phyloP scores from a whole-genome alignment of 2,888 invertebrate species.

The Eulithis prunata region DNA sequence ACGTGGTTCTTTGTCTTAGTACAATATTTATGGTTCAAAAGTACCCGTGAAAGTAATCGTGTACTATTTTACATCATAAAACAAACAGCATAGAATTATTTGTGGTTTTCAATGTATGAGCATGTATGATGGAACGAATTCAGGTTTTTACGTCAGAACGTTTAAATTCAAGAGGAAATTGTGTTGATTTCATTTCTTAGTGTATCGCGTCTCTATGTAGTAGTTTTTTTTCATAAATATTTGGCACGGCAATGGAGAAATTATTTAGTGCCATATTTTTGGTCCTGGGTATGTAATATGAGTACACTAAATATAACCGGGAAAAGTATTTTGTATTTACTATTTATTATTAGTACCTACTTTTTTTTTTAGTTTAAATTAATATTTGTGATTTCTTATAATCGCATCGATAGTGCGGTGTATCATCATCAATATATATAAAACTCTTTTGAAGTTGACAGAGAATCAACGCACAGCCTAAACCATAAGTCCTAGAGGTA shows the following conservation, averaged over 20 bases:
- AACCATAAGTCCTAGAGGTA: too few species aligned
- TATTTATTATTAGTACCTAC: too few species aligned
- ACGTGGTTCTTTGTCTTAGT: too few species aligned
- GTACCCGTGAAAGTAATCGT: slow-evolving; percentile 2
- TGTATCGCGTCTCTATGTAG: background rate
- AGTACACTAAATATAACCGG: background rate
- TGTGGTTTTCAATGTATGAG: background rate
- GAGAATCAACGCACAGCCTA: too few species aligned
- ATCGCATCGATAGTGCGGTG: too few species aligned
- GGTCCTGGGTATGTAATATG: slow-evolving; percentile 26
- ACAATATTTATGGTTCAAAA: too few species aligned
- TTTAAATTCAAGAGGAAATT: slow-evolving; percentile 1
- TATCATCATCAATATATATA: too few species aligned
- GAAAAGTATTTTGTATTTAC: too few species aligned
- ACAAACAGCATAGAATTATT: background rate
- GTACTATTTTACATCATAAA: slow-evolving; percentile 4
- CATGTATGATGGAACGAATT: slow-evolving; percentile 8
- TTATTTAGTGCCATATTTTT: slow-evolving; percentile 1
- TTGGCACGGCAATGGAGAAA: slow-evolving; percentile 5
- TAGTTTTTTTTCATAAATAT: background rate
- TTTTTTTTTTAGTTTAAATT: too few species aligned
- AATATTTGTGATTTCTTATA: too few species aligned
- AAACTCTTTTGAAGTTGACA: too few species aligned
- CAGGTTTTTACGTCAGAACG: background rate
- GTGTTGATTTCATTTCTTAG: background rate